These are phyloP conservation scores for Scophthalmus maximus DNA, from an alignment of 2,113 vertebrate genomes.

Conservation along the genomic window DNA sequence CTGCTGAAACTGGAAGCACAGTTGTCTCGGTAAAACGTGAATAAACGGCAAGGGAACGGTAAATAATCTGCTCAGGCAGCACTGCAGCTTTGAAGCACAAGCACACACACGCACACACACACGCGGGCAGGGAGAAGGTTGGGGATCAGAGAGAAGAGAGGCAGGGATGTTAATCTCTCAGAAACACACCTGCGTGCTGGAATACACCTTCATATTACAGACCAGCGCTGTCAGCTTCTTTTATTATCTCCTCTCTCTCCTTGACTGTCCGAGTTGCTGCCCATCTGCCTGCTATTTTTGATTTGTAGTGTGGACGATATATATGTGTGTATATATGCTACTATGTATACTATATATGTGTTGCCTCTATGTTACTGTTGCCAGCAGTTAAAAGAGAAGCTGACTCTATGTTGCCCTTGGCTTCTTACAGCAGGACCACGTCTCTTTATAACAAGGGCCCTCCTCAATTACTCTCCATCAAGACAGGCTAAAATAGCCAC, in stretches of 20 bases:
- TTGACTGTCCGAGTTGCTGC: neutral
- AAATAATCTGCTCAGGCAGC: conserved; percentile 52
- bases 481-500: conserved; percentile 60
- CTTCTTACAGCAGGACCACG: conserved; percentile 6
- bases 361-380: neutral
- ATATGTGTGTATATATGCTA: neutral
- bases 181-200: conserved; percentile 56
- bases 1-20: conserved; percentile 8
- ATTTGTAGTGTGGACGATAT: neutral
- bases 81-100: conserved; percentile 41
- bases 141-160: conserved; percentile 52
- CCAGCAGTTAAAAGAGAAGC: neutral
- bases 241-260: neutral
- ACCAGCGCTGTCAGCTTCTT: conserved; percentile 1
- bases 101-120: conserved; percentile 1
- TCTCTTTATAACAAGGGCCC: conserved; percentile 53
- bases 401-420: neutral
- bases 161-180: conserved; percentile 45
- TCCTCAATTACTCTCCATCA: conserved; percentile 53
- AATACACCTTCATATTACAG: conserved; percentile 9
- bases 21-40: conserved; percentile 31
- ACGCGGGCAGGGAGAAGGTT: neutral
- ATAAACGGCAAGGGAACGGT: conserved; percentile 18
- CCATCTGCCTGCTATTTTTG: neutral
- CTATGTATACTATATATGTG: neutral